Evolutionary conservation across 2,888 invertebrate genomes (phyloP).

Genomic region (Leucania comma): DNA sequence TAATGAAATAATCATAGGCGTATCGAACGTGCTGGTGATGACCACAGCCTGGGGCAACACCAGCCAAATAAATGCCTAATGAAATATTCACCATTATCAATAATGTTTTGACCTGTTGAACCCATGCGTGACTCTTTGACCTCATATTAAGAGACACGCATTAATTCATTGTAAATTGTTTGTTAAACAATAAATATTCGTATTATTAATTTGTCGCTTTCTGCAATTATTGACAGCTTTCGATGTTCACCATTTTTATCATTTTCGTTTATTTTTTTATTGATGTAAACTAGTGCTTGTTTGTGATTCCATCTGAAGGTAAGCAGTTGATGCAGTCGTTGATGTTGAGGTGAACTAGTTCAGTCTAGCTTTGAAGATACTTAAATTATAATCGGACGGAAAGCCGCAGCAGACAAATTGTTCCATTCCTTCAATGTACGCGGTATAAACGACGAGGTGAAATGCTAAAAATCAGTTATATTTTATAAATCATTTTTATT

Average conservation of each 20-base stretch:
- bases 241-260: background rate
- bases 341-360: too few species aligned
- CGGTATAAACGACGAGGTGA: too few species aligned
- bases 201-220: slow-evolving; percentile 11
- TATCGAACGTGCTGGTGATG: background rate
- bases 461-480: too few species aligned
- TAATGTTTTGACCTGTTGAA: slow-evolving; percentile 12
- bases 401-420: too few species aligned
- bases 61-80: slow-evolving; percentile 21
- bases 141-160: background rate
- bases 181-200: background rate
- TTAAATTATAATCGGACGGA: too few species aligned
- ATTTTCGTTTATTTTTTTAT: too few species aligned
- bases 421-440: too few species aligned
- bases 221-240: slow-evolving; percentile 13
- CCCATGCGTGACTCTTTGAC: background rate
- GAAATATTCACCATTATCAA: slow-evolving; percentile 17
- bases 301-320: too few species aligned
- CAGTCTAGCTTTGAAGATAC: too few species aligned
- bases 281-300: too few species aligned
- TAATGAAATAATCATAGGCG: slow-evolving; percentile 14
- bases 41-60: slow-evolving; percentile 6
- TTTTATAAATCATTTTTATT: too few species aligned
- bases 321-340: too few species aligned
- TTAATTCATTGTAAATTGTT: slow-evolving; percentile 15